A percentile compares a stretch with the other conserved stretches of the same genome.
These are phyloP conservation scores for Gymnothorax javanicus DNA, from an alignment of 2,797 vertebrate species.

Conservation along the genomic window DNA sequence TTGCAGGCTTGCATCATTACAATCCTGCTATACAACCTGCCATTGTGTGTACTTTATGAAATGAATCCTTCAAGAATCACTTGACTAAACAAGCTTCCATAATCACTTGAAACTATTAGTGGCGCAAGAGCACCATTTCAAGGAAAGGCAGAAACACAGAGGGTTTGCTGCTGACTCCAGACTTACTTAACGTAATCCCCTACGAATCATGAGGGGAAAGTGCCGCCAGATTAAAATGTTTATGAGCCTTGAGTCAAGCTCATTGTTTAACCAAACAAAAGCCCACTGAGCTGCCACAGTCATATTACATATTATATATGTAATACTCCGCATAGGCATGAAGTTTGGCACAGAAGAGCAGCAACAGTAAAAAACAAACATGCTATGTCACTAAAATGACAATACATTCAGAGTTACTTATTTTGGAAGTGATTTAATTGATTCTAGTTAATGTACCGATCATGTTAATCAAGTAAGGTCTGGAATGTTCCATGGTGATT, in stretches of 20 bases:
- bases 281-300: not conserved
- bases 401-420: not conserved
- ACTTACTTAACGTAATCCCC: slow-evolving; percentile 30
- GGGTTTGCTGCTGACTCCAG: slow-evolving; percentile 15
- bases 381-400: not conserved
- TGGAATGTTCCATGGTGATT: not conserved
- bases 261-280: slow-evolving; percentile 30
- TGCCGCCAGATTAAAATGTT: slow-evolving; percentile 23
- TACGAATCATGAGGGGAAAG: slow-evolving; percentile 22
- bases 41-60: not conserved
- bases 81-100: not conserved
- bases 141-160: not conserved
- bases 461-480: not conserved
- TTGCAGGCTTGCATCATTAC: not conserved
- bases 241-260: slow-evolving; percentile 16
- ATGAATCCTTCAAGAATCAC: not conserved
- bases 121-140: not conserved
- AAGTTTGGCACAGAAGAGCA: not conserved
- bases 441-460: not conserved
- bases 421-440: slow-evolving; percentile 6
- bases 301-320: slow-evolving; percentile 15
- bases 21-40: not conserved
- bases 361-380: not conserved
- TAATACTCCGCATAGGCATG: slow-evolving; percentile 30
- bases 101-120: not conserved